These are phyloP conservation scores for Varanus komodoensis DNA, from an alignment of 2,113 vertebrate species.

Conservation along the genomic window DNA sequence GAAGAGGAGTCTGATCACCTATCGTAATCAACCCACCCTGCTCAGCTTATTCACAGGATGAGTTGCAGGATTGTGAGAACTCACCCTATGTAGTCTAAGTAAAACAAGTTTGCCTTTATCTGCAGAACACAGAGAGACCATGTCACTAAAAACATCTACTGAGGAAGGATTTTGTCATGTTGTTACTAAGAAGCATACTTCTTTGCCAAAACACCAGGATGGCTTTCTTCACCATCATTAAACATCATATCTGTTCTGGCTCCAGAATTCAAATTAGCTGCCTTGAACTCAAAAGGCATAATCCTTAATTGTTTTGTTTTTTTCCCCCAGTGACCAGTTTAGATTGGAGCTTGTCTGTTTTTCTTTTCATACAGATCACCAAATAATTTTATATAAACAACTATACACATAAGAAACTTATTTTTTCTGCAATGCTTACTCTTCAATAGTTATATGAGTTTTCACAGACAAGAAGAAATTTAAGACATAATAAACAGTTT, in stretches of 20 bases:
- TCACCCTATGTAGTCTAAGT: not conserved
- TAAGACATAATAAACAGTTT: not conserved
- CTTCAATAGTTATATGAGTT: not conserved
- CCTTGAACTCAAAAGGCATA: accelerated
- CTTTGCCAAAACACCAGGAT: not conserved
- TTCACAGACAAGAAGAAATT: not conserved
- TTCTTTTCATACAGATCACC: not conserved
- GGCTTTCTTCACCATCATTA: not conserved
- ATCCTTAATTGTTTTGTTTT: not conserved
- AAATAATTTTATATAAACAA: not conserved
- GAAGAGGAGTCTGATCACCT: too few relatives aligned
- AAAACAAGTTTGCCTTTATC: not conserved
- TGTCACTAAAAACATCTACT: constrained; percentile 5
- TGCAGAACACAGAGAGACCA: not conserved
- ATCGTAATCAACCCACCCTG: too few relatives aligned
- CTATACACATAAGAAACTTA: not conserved
- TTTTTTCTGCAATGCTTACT: not conserved
- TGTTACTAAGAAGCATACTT: not conserved
- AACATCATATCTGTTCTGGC: not conserved
- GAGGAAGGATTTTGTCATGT: not conserved
- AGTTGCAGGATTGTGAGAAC: too few relatives aligned
- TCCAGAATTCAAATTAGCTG: constrained; percentile 1
- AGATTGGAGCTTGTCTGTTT: not conserved
- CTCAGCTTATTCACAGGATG: too few relatives aligned
- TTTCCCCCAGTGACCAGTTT: not conserved